A percentile compares a stretch with the other conserved stretches of the same genome.
Evolutionary conservation across 2,113 vertebrate species (phyloP).

Genomic region (Pseudopodoces humilis): DNA sequence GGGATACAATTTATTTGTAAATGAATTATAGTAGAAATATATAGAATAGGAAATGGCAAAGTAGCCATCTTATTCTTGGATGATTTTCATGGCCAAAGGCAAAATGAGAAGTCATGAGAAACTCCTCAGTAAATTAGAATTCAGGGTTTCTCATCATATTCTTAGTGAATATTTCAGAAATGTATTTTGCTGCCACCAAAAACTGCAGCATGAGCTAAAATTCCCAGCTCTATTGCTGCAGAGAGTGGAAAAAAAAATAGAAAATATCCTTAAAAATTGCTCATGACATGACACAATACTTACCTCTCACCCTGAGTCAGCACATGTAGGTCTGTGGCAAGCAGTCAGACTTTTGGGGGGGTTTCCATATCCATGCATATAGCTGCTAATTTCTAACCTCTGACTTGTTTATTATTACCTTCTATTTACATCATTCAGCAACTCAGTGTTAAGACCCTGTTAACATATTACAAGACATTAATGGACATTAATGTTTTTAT

Average conservation of each 20-base stretch:
- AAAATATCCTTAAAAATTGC: not conserved
- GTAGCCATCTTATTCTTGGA: not conserved
- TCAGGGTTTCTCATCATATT: not conserved
- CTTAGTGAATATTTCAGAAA: slow-evolving; percentile 34
- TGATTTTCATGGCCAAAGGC: not conserved
- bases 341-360: not conserved
- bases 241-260: not conserved
- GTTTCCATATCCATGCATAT: not conserved
- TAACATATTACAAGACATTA: slow-evolving; percentile 53
- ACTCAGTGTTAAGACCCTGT: not conserved
- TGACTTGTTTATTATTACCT: slow-evolving; percentile 52
- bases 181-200: not conserved
- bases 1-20: not conserved
- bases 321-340: not conserved
- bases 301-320: not conserved
- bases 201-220: not conserved
- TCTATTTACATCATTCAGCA: slow-evolving; percentile 7
- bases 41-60: not conserved
- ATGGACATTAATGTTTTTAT: slow-evolving; percentile 39
- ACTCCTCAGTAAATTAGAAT: not conserved
- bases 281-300: not conserved
- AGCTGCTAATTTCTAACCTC: slow-evolving; percentile 7
- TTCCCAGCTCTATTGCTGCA: not conserved
- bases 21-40: not conserved
- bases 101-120: not conserved